phyloP scores from a whole-genome alignment of 2,888 invertebrate species.

The Lampropteryx suffumata region DNA sequence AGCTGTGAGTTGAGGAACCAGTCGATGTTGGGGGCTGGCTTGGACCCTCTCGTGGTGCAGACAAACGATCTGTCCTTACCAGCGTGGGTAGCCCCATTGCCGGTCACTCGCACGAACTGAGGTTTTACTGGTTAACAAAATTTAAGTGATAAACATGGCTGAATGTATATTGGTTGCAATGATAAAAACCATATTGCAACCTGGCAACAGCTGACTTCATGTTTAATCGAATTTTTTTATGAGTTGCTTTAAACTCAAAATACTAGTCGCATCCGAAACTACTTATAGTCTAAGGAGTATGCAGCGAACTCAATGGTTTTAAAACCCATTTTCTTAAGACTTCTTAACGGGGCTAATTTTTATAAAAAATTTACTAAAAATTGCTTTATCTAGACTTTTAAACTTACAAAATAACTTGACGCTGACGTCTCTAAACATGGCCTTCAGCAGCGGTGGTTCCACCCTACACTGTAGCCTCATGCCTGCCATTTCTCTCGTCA shows the following conservation, averaged over 20 bases:
- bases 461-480: conserved; percentile 90
- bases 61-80: conserved; percentile 88
- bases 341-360: no score
- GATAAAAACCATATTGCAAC: no score
- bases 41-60: conserved; percentile 92
- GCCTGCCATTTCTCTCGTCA: conserved; percentile 88
- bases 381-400: background rate
- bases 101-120: conserved; percentile 87
- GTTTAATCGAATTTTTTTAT: no score
- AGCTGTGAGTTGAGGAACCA: conserved; percentile 88
- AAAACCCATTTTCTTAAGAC: no score
- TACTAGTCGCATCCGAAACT: no score
- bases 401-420: conserved; percentile 88
- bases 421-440: conserved; percentile 88
- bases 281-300: no score
- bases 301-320: no score
- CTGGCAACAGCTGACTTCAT: no score
- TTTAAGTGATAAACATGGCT: no score
- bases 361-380: no score
- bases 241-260: no score
- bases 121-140: conserved; percentile 87
- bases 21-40: conserved; percentile 91
- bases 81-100: conserved; percentile 87
- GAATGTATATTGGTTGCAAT: no score
- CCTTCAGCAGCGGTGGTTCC: conserved; percentile 87